Percentiles rank a stretch among this genome's conserved stretches.
These are phyloP conservation scores for Mirza zaza DNA, from an alignment of 2,113 vertebrate species.

Conservation along the genomic window DNA sequence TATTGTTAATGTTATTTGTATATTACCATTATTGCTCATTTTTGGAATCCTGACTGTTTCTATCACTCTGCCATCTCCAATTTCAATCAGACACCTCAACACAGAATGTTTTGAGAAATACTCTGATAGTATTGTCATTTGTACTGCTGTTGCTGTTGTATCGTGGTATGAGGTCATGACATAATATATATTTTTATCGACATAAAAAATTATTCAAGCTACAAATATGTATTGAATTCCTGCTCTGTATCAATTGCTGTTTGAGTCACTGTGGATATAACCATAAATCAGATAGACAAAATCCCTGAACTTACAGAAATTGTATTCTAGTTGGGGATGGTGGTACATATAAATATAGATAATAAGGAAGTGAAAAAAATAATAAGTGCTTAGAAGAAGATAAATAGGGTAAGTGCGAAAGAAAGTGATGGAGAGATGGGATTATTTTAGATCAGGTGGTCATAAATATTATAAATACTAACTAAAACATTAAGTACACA, in stretches of 20 bases:
- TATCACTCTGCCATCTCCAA: background rate
- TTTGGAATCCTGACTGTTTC: background rate
- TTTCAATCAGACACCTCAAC: constrained; percentile 2
- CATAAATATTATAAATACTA: background rate
- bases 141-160: background rate
- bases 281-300: background rate
- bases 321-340: background rate
- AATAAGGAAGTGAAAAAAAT: background rate
- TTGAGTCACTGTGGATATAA: background rate
- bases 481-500: background rate
- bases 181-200: background rate
- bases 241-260: background rate
- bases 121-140: background rate
- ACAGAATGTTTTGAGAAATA: background rate
- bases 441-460: background rate
- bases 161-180: background rate
- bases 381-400: background rate
- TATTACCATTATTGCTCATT: background rate
- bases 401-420: background rate
- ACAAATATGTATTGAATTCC: background rate
- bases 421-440: background rate
- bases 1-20: background rate
- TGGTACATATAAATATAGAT: background rate
- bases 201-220: background rate
- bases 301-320: background rate